Evolutionary conservation across 2,797 vertebrate species (phyloP).

Genomic region (Pseudochaenichthys georgianus): DNA sequence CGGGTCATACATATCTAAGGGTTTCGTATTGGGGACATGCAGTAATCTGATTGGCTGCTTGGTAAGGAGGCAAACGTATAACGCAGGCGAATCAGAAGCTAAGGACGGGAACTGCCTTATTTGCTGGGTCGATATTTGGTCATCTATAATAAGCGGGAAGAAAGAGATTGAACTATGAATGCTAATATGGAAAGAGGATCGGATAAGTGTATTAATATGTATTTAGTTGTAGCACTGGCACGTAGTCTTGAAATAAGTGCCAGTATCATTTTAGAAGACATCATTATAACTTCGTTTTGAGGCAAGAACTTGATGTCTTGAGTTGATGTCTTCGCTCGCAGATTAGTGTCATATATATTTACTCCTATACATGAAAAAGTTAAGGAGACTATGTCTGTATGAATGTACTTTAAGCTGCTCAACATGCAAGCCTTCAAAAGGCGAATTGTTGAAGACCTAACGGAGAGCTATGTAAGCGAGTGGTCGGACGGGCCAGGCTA

Average conservation of each 20-base stretch:
- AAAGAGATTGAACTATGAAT: neutral
- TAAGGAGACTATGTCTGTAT: no score
- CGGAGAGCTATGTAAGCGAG: no score
- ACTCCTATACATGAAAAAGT: no score
- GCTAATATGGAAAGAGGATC: neutral
- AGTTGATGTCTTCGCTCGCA: neutral
- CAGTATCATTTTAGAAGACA: constrained; percentile 53
- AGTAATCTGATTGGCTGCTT: constrained; percentile 46
- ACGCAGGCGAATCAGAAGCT: constrained; percentile 8
- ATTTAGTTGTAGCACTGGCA: neutral
- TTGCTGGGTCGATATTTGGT: neutral
- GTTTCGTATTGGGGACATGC: constrained; percentile 44
- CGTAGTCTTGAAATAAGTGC: constrained; percentile 33
- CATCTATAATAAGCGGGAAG: neutral
- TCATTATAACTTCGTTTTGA: constrained; percentile 42
- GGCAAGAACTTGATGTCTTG: no score
- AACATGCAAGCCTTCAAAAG: no score
- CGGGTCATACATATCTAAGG: constrained; percentile 58
- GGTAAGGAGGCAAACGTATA: constrained; percentile 15
- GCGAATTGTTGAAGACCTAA: no score
- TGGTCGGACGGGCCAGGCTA: no score
- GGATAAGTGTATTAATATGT: neutral
- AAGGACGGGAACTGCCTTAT: neutral
- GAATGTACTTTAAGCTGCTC: no score
- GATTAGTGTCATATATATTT: neutral